Percentiles rank a stretch among this genome's conserved stretches.
Evolutionary conservation across 1,140 invertebrate species (phyloP).

Genomic region (Drosophila quadrilineata): DNA sequence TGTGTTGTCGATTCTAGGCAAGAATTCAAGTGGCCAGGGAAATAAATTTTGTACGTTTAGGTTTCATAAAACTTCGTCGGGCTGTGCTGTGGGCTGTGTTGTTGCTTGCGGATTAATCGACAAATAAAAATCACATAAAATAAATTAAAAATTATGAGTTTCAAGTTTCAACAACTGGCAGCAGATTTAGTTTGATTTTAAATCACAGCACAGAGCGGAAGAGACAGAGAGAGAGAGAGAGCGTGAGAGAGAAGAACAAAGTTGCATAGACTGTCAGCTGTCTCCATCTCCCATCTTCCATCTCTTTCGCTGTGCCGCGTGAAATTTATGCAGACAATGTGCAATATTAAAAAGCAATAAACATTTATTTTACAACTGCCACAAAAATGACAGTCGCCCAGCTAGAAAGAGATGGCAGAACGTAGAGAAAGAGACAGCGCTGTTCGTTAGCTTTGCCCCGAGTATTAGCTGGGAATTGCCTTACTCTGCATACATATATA

Average conservation of each 20-base stretch:
- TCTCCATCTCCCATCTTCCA: background rate
- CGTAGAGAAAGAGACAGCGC: background rate
- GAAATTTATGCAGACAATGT: slow-evolving; percentile 78
- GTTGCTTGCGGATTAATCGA: slow-evolving; percentile 66
- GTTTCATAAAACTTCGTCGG: slow-evolving; percentile 74
- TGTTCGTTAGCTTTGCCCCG: slow-evolving; percentile 14
- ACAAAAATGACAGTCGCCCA: slow-evolving; percentile 44
- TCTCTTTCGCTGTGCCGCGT: slow-evolving; percentile 18
- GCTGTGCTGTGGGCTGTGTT: slow-evolving; percentile 23
- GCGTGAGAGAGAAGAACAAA: slow-evolving; percentile 32
- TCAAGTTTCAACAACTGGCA: slow-evolving; percentile 77
- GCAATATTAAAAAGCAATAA: slow-evolving; percentile 79
- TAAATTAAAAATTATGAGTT: slow-evolving; percentile 80
- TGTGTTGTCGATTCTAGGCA: background rate
- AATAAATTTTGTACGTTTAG: slow-evolving; percentile 79
- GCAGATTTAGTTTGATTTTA: slow-evolving; percentile 77
- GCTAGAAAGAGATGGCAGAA: background rate
- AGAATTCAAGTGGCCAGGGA: slow-evolving; percentile 42
- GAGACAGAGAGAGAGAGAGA: background rate
- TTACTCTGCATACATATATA: slow-evolving; percentile 8
- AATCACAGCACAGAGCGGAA: slow-evolving; percentile 35
- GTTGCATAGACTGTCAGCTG: slow-evolving; percentile 36
- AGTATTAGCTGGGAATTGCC: slow-evolving; percentile 22
- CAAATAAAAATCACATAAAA: slow-evolving; percentile 80
- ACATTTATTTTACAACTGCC: slow-evolving; percentile 76